Conservation (phyloP, 2,888 invertebrate species). For the Caenorhabditis sinica region DNA sequence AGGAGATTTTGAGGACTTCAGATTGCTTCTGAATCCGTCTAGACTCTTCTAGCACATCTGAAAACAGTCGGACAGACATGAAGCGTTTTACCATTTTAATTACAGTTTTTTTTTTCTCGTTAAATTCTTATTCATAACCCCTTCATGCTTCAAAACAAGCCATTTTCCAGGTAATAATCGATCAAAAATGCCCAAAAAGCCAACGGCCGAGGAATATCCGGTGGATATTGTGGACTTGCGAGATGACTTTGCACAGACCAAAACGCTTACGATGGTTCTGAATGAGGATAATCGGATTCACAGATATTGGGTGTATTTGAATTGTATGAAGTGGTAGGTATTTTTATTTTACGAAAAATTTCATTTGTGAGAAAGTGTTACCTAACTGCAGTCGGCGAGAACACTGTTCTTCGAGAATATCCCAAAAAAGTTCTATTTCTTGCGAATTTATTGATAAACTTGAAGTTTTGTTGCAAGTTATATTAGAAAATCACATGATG, state of each 20-base stretch:
- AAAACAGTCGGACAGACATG: too few relatives aligned
- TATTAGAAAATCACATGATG: too few relatives aligned
- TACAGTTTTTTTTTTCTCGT: too few relatives aligned
- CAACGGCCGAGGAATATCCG: conserved; percentile 44
- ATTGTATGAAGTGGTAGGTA: conserved; percentile 44
- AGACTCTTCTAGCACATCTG: too few relatives aligned
- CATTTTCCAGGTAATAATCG: neutral
- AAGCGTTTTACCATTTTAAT: too few relatives aligned
- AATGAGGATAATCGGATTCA: conserved; percentile 9
- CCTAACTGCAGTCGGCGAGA: too few relatives aligned
- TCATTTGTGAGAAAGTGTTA: neutral
- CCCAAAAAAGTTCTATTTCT: neutral
- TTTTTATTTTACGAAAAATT: neutral
- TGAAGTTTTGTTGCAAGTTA: too few relatives aligned
- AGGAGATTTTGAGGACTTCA: too few relatives aligned
- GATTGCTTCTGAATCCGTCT: too few relatives aligned
- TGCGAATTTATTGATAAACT: too few relatives aligned
- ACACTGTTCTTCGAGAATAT: neutral
- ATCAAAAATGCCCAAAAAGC: neutral
- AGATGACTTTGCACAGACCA: conserved; percentile 26
- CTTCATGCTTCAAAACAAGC: too few relatives aligned
- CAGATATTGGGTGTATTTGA: conserved; percentile 43
- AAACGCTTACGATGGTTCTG: conserved; percentile 24
- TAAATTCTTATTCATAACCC: too few relatives aligned
- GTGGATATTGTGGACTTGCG: conserved; percentile 33